A percentile compares a stretch with the other conserved stretches of the same genome.
Evolutionary conservation across 2,888 invertebrate genomes (phyloP).

Genomic region (Microplitis deprimator): DNA sequence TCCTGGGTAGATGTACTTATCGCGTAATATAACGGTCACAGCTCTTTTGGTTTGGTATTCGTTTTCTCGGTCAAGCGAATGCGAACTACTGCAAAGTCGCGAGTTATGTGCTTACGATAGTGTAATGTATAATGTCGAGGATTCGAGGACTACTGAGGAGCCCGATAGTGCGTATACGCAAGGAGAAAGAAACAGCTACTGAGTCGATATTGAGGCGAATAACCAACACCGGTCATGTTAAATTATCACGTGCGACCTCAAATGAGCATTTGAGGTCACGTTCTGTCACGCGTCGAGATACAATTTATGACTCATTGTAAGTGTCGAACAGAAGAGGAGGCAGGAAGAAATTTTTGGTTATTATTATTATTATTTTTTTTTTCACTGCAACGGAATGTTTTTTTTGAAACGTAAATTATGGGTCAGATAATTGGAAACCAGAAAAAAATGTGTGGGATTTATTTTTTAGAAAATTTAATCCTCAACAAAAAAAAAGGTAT

Average conservation of each 20-base stretch:
- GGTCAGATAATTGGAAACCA: too few species aligned
- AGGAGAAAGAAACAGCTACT: constrained; percentile 27
- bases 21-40: constrained; percentile 66
- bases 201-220: constrained; percentile 22
- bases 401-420: too few species aligned
- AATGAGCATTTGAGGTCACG: constrained; percentile 9
- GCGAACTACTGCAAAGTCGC: constrained; percentile 48
- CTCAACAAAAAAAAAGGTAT: too few species aligned
- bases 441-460: too few species aligned
- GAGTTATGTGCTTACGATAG: neutral
- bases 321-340: neutral
- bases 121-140: constrained; percentile 57
- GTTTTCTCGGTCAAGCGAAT: constrained; percentile 69
- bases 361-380: too few species aligned
- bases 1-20: constrained; percentile 65
- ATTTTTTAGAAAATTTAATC: too few species aligned
- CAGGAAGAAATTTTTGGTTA: too few species aligned
- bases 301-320: neutral
- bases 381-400: too few species aligned
- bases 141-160: constrained; percentile 16
- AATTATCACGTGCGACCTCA: constrained; percentile 20
- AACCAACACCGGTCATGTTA: constrained; percentile 18
- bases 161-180: constrained; percentile 29
- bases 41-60: constrained; percentile 58
- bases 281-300: neutral